These are phyloP conservation scores for Valencia hispanica DNA, from an alignment of 2,797 vertebrate genomes.

Conservation along the genomic window DNA sequence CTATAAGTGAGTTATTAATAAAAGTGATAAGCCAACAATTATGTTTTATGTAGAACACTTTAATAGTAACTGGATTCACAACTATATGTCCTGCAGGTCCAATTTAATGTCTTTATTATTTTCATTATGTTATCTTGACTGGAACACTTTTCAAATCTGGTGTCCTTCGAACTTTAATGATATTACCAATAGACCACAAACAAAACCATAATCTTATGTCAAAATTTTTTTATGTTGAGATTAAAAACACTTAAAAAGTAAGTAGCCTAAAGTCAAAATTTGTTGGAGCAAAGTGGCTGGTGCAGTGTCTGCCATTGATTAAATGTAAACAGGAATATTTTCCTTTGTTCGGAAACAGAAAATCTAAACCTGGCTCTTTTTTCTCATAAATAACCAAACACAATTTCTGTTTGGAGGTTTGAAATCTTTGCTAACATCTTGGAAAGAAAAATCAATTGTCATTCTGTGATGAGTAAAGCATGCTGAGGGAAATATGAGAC, in stretches of 20 bases:
- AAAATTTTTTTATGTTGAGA: neutral
- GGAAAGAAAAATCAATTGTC: constrained; percentile 18
- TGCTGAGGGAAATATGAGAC: constrained; percentile 52
- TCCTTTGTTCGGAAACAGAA: constrained; percentile 31
- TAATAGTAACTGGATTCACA: constrained; percentile 38
- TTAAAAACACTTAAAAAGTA: neutral
- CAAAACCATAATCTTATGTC: constrained; percentile 3
- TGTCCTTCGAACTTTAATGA: constrained; percentile 42
- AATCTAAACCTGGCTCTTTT: constrained; percentile 3
- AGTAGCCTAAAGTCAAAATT: rapidly evolving
- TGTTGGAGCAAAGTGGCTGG: neutral
- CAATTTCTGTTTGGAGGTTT: constrained; percentile 34
- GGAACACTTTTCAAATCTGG: constrained; percentile 64
- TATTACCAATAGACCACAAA: constrained; percentile 30
- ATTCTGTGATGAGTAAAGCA: constrained; percentile 12
- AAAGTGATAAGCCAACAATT: constrained; percentile 13
- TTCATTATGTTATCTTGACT: constrained; percentile 51
- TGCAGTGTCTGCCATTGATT: constrained; percentile 56
- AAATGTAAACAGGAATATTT: neutral
- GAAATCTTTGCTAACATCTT: constrained; percentile 37
- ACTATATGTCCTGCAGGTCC: constrained; percentile 32
- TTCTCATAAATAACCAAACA: constrained; percentile 19
- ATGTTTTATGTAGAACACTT: constrained; percentile 9
- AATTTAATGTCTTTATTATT: constrained; percentile 43
- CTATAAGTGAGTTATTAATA: constrained; percentile 40